Base-by-base conservation (phyloP, 2,797 vertebrate genomes). In the Anolis apletophallus region DNA sequence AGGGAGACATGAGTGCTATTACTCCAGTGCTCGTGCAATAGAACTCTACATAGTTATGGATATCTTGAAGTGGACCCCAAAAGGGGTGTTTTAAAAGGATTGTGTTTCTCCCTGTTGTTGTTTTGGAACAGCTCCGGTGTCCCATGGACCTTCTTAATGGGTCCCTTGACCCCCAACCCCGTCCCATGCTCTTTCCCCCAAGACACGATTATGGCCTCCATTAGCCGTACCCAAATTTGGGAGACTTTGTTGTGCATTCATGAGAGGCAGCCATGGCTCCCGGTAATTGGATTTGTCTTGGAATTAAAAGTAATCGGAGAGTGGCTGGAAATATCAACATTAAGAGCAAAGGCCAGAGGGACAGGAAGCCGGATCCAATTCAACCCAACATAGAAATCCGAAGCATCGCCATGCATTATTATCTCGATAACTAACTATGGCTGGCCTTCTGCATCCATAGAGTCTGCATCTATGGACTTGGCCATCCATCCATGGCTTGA, bases 141-240 rank as follows among this genome's bases (percentile, higher is more conserved):
- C 55, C 32, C 69, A 6, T 5, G 32, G 50, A 26, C 55, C 26
- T 40, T 67, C 46, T 69, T 59, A 71, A 83, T 46, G 36, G 77
- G 73, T 36, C 16, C 34, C 12, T 69, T 59, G 59, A 34, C 29
- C 29, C 29, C 50, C 3, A 29, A 32, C 61, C 19, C 32, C 61
- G 6, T 57, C 69, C 46, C 1, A 16, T 59, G n/a, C 36, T 14
- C 73, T 13, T 55, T 26, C 61, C 73, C 80, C 59, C 61, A 21
- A 55, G 36, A 26, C 61, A 68, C n/a, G 84, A 85, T 46, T 71
- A 69, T 46, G 76, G 52, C 32, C 69, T 50, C 80, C 80, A 87
- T 87, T 82, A 77, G 73, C 32, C 23, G 11, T n/a, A 55, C 50
- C 85, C 76, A 82, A 77, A 83, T 77, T 19, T 83, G 85, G 85